Evolutionary conservation across 1,140 invertebrate genomes (phyloP), one percentile per base, ranked within the genome.

Genomic region (Aphelenchoides fujianensis): DNA sequence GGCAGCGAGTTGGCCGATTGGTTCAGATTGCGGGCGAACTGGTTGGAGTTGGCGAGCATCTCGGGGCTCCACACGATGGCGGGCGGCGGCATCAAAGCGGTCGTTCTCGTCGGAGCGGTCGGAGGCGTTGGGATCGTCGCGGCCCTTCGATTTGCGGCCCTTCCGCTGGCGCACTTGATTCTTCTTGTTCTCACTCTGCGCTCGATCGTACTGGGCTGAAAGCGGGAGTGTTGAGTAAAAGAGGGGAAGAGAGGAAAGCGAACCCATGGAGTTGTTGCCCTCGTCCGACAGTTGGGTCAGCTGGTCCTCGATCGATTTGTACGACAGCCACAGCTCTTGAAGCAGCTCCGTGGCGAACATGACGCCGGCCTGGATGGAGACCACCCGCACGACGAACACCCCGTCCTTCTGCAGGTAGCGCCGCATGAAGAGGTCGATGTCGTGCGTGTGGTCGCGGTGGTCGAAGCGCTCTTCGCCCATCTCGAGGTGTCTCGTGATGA

Each of bases 381-480:
- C 81, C 35, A 88, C 85, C 61, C 86, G 75, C 28, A 88, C 80
- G 3, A 88, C 85, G 72, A 88, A 87, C 31, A 87, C 85, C 12
- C 87, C 87, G 75, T 88, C 87, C 55, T 83, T 84, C 30, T 85
- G 81, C 7, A 88, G 76, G 76, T 87, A 88, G 57, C 85, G 81
- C 70, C 85, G 81, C 16, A 85, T 80, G 75, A 88, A 88, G 5
- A 69, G 31, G 7, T 66, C 62, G 9, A 84, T 77, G n/a, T n/a
- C n/a, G n/a, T 74, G 54, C 37, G 81, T 76, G 16, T 63, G 31
- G 31, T 59, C 57, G 7, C 71, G 62, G 7, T 75, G 30, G 69
- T 82, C 82, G 52, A 84, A 82, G 19, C 69, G 62, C 36, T 84
- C 70, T 2, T 82, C 80, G 37, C 74, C 71, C 79, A 82, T 79